phyloP scores from a whole-genome alignment of 2,797 vertebrate species.

The Sylvia borin region DNA sequence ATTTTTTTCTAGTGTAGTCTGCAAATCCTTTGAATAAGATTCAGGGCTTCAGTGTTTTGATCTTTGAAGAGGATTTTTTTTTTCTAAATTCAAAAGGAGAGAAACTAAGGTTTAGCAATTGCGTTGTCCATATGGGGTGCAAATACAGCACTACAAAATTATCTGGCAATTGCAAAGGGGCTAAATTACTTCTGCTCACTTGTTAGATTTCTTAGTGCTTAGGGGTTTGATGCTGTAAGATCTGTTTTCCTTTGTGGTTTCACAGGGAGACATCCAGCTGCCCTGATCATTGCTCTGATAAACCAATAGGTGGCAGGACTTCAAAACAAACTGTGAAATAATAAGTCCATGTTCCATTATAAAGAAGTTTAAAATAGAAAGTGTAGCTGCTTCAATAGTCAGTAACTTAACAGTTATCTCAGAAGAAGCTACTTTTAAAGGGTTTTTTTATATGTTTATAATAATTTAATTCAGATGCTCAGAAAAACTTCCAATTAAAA shows the following conservation, averaged over 20 bases:
- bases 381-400: neutral
- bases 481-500: neutral
- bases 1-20: slow-evolving; percentile 10
- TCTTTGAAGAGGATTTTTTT: neutral
- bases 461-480: neutral
- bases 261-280: neutral
- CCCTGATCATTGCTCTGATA: neutral
- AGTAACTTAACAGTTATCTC: neutral
- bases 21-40: neutral
- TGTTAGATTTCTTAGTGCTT: neutral
- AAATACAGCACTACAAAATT: neutral
- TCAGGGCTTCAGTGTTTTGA: neutral
- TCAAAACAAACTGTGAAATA: slow-evolving; percentile 44
- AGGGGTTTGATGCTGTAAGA: neutral
- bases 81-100: neutral
- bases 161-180: neutral
- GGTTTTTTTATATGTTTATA: neutral
- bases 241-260: neutral
- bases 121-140: neutral
- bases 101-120: slow-evolving; percentile 7
- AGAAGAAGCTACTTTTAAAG: neutral
- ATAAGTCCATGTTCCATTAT: neutral
- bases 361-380: neutral
- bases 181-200: neutral
- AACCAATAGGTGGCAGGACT: slow-evolving; percentile 65